These are phyloP conservation scores for Eufriesea mexicana DNA, from an alignment of 1,140 invertebrate species.

Conservation along the genomic window DNA sequence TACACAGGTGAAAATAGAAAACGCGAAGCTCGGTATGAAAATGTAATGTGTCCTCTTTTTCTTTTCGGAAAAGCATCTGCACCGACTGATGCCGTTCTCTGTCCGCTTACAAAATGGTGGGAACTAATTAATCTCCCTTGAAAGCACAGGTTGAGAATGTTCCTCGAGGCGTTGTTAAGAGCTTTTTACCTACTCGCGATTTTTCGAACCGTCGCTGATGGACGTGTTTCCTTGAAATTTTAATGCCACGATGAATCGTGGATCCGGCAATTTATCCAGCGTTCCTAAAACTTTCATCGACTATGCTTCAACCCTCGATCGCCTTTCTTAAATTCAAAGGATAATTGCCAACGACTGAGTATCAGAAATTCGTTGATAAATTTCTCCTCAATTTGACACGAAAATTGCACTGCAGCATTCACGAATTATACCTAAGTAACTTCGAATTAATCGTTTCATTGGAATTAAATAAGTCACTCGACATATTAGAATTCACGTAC, in stretches of 20 bases:
- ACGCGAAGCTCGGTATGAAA: not conserved
- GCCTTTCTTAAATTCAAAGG: not conserved
- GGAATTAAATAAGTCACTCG: too few species aligned
- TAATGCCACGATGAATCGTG: conserved; percentile 2
- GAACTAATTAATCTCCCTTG: conserved; percentile 14
- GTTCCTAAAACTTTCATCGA: not conserved
- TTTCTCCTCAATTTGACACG: not conserved
- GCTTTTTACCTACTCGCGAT: conserved; percentile 1
- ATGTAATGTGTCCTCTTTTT: not conserved
- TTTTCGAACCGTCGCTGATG: not conserved
- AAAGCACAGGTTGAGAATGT: not conserved
- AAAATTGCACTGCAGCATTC: too few species aligned
- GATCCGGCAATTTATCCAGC: not conserved
- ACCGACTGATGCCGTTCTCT: not conserved
- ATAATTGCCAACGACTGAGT: not conserved
- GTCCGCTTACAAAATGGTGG: not conserved
- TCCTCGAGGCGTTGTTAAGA: not conserved
- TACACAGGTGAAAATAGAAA: not conserved
- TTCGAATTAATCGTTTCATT: too few species aligned
- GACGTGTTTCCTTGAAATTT: conserved; percentile 5
- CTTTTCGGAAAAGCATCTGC: not conserved
- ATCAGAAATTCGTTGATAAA: not conserved
- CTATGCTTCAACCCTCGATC: too few species aligned
- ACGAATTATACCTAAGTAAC: too few species aligned
- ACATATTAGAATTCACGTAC: too few species aligned